Evolutionary conservation across 1,140 invertebrate species (phyloP).

Genomic region (Branchinecta lynchi): DNA sequence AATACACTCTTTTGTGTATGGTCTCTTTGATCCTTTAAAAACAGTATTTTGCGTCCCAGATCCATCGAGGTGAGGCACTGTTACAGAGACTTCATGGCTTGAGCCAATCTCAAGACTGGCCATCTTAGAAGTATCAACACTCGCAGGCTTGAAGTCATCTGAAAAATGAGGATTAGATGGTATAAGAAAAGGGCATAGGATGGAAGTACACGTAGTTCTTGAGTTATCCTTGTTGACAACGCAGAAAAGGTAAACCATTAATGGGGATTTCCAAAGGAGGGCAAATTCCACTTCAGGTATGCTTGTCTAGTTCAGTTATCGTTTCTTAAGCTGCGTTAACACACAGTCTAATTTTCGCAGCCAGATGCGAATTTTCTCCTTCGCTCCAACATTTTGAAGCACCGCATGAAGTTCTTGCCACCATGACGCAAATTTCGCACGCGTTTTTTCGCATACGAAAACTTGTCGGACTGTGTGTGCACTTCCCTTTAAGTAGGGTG

Average conservation of each 20-base stretch:
- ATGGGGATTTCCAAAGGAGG: not conserved
- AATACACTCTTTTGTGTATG: conserved; percentile 83
- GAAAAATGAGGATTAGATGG: conserved; percentile 29
- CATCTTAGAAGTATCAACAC: conserved; percentile 77
- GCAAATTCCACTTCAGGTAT: not conserved
- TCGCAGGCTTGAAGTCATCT: conserved; percentile 97
- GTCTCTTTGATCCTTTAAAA: conserved; percentile 79
- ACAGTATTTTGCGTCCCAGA: conserved; percentile 74
- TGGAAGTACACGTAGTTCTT: not conserved
- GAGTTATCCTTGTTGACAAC: conserved; percentile 19
- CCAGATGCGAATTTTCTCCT: too few relatives aligned
- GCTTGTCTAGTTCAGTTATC: too few relatives aligned
- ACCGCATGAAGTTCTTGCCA: too few relatives aligned
- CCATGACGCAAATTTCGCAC: too few relatives aligned
- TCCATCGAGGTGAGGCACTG: conserved; percentile 79
- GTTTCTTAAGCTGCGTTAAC: too few relatives aligned
- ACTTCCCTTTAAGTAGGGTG: too few relatives aligned
- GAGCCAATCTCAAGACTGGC: conserved; percentile 71
- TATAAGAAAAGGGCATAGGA: conserved; percentile 14
- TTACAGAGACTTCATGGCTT: conserved; percentile 73
- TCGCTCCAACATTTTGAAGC: too few relatives aligned
- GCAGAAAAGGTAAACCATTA: conserved; percentile 18
- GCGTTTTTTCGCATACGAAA: too few relatives aligned
- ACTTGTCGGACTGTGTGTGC: too few relatives aligned
- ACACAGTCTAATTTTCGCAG: too few relatives aligned